Base-by-base conservation (phyloP, 2,888 invertebrate genomes). In the Lysandra coridon region DNA sequence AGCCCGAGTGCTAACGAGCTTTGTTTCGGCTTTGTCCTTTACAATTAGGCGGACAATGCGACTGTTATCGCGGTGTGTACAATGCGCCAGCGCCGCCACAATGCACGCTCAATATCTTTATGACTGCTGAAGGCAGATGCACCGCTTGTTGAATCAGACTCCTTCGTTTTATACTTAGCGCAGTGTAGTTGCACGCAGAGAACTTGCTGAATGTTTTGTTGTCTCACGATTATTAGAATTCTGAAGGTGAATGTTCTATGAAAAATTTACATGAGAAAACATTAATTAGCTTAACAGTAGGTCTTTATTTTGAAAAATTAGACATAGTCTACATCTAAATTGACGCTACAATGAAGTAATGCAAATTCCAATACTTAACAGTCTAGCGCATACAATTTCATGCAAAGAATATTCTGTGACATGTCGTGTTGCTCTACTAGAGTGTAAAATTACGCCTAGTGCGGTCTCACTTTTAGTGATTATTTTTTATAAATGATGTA, bases 21-120 rank as follows among this genome's bases (percentile, higher is more conserved):
- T 93, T 92, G 93, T 94, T 93, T 92, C 92, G 87, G 90, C 92
- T 91, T 93, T 93, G 93, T 93, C 89, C 86, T 84, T 92, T 92
- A 92, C 92, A 93, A 93, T 93, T 92, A 92, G 90, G 87, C 81
- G 88, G 88, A 92, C 92, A 92, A 92, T 85, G 89, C 86, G 87
- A 86, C 85, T 86, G 86, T 86, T 89, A 87, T 85, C 87, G 88
- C 87, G 81, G 83, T 79, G 81, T 84, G 90, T 84, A 92, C 91
- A 91, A 92, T 89, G 85, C 86, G 81, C 85, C 82, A 82, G 84
- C 88, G 85, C 82, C 82, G 84, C 88, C 85, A 92, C 92, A 93
- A 92, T 91, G 90, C 91, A 87, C 87, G 87, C 90, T 91, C 92
- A 91, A 93, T 92, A 92, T 94, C 92, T 92, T 93, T 92, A 92